These are phyloP conservation scores for Philotrypesis tridentata DNA, from an alignment of 1,140 invertebrate genomes.

Conservation along the genomic window DNA sequence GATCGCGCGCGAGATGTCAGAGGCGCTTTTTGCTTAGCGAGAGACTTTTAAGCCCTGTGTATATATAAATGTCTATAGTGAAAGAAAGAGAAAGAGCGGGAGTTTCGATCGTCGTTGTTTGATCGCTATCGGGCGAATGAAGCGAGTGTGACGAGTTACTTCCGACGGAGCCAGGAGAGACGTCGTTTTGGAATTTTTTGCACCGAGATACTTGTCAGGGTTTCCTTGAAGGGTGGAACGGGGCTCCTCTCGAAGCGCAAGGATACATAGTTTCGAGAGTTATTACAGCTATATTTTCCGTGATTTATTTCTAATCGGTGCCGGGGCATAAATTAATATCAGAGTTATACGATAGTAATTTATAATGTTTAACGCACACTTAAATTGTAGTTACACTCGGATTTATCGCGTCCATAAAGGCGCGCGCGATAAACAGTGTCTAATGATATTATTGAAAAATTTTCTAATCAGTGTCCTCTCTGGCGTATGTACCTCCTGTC, in stretches of 20 bases:
- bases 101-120: not conserved
- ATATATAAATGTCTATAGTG: not conserved
- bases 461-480: too few relatives aligned
- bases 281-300: not conserved
- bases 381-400: too few relatives aligned
- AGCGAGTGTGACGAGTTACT: not conserved
- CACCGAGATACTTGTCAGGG: not conserved
- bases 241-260: not conserved
- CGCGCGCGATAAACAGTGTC: too few relatives aligned
- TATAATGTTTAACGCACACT: not conserved
- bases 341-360: not conserved
- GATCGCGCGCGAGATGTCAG: not conserved
- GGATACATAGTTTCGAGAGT: not conserved
- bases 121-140: not conserved
- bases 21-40: not conserved
- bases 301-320: not conserved
- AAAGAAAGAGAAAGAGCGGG: too few relatives aligned
- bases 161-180: conserved; percentile 5
- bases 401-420: too few relatives aligned
- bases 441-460: too few relatives aligned
- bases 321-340: not conserved
- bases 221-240: not conserved
- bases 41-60: not conserved
- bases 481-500: too few relatives aligned
- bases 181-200: not conserved